These are phyloP conservation scores for Mormyrus hasselquistii DNA, from an alignment of 2,797 vertebrate genomes.

Conservation along the genomic window DNA sequence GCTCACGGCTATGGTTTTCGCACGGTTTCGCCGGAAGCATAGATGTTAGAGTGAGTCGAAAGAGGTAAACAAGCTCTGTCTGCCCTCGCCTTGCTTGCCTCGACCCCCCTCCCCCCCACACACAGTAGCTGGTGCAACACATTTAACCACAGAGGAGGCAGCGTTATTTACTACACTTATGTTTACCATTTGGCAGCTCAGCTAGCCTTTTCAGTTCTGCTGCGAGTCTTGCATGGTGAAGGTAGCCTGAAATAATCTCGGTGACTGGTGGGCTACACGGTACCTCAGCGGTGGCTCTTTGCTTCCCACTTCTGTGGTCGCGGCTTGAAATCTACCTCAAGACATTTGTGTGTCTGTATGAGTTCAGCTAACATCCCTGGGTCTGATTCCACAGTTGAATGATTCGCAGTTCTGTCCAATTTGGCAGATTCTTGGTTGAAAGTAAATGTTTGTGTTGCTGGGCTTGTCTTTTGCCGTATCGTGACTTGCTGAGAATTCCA, in stretches of 20 bases:
- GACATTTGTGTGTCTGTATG: neutral
- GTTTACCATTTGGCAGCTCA: neutral
- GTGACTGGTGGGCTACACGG: neutral
- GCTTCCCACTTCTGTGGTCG: neutral
- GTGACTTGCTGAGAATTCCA: neutral
- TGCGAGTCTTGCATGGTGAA: neutral
- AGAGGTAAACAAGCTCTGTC: constrained; percentile 17
- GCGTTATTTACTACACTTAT: neutral
- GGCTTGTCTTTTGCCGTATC: neutral
- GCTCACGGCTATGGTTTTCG: neutral
- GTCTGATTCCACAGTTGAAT: neutral
- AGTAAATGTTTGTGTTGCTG: neutral
- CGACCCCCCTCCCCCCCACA: neutral
- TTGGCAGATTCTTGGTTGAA: neutral
- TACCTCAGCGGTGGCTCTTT: neutral
- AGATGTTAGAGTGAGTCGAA: neutral
- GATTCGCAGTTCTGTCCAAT: neutral
- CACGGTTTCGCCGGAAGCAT: neutral
- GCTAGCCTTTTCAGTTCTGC: neutral
- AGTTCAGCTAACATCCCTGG: neutral
- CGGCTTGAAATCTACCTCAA: neutral
- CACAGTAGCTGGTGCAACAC: neutral
- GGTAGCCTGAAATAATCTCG: neutral
- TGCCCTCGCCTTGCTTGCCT: neutral
- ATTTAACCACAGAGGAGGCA: neutral